These are phyloP conservation scores for Drosophila parvula DNA, from an alignment of 1,140 invertebrate genomes.

Conservation along the genomic window DNA sequence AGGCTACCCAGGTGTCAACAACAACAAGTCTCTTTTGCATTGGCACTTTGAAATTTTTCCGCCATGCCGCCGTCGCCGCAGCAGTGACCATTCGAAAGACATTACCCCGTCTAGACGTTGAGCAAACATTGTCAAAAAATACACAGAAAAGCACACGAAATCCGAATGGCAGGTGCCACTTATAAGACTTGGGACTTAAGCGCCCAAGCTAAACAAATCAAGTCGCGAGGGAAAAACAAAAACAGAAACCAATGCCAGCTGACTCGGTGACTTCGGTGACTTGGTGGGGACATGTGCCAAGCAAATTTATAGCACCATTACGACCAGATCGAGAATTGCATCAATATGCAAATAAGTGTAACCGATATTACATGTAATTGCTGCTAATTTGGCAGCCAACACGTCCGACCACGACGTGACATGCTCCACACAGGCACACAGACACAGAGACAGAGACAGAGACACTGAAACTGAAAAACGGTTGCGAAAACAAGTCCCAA, in stretches of 20 bases:
- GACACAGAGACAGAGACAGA: neutral
- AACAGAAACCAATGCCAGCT: slow-evolving; percentile 41
- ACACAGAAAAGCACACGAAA: slow-evolving; percentile 27
- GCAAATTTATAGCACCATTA: slow-evolving; percentile 81
- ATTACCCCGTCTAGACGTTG: slow-evolving; percentile 72
- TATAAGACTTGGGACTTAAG: slow-evolving; percentile 45
- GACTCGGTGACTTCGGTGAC: slow-evolving; percentile 20
- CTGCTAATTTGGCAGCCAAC: slow-evolving; percentile 83
- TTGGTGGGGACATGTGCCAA: slow-evolving; percentile 62
- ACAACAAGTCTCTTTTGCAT: slow-evolving; percentile 42
- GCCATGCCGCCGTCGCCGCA: slow-evolving; percentile 30
- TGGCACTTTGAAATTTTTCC: slow-evolving; percentile 68
- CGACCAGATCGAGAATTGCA: slow-evolving; percentile 69
- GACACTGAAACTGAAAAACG: slow-evolving; percentile 38
- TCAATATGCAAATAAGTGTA: slow-evolving; percentile 81
- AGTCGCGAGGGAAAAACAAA: slow-evolving; percentile 28
- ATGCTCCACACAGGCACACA: slow-evolving; percentile 56
- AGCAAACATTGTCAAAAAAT: slow-evolving; percentile 72
- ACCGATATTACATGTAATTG: slow-evolving; percentile 83
- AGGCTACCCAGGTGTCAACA: slow-evolving; percentile 26
- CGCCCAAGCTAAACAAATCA: slow-evolving; percentile 58
- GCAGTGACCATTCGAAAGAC: slow-evolving; percentile 42
- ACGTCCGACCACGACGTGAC: slow-evolving; percentile 76
- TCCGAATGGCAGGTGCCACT: slow-evolving; percentile 71
- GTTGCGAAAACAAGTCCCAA: slow-evolving; percentile 71